A percentile compares a stretch with the other conserved stretches of the same genome.
These are phyloP conservation scores for Radopholus similis DNA, from an alignment of 1,140 invertebrate genomes.

Conservation along the genomic window DNA sequence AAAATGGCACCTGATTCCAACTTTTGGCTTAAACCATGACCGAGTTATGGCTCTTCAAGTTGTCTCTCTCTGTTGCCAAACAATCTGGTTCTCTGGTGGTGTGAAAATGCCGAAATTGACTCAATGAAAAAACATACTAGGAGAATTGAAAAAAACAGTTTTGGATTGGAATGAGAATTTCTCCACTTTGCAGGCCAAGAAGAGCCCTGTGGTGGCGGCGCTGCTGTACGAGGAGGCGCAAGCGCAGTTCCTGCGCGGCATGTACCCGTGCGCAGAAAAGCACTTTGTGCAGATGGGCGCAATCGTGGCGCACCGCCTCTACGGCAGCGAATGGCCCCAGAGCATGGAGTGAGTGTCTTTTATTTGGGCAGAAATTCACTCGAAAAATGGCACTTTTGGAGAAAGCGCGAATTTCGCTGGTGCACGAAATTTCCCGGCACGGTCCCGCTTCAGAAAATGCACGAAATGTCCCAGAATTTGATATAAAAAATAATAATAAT, in stretches of 20 bases:
- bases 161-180: no score
- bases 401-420: no score
- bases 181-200: slow-evolving; percentile 38
- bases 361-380: neutral
- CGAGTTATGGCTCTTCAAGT: no score
- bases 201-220: slow-evolving; percentile 20
- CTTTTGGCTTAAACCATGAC: no score
- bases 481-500: no score
- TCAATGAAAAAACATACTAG: neutral
- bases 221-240: slow-evolving; percentile 41
- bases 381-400: neutral
- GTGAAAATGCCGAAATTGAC: no score
- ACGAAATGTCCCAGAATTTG: no score
- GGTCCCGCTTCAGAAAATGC: no score
- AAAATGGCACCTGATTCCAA: no score
- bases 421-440: no score
- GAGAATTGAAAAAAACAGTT: neutral
- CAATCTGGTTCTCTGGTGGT: no score
- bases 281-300: slow-evolving; percentile 35
- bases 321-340: slow-evolving; percentile 16
- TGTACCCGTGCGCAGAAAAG: slow-evolving; percentile 39
- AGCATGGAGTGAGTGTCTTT: slow-evolving; percentile 27
- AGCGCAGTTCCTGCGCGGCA: slow-evolving; percentile 30
- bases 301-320: slow-evolving; percentile 28
- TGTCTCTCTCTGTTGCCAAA: no score